Evolutionary conservation across 2,113 vertebrate genomes (phyloP), one percentile per base, ranked within the genome.

Genomic region (Pachyramphus minor): DNA sequence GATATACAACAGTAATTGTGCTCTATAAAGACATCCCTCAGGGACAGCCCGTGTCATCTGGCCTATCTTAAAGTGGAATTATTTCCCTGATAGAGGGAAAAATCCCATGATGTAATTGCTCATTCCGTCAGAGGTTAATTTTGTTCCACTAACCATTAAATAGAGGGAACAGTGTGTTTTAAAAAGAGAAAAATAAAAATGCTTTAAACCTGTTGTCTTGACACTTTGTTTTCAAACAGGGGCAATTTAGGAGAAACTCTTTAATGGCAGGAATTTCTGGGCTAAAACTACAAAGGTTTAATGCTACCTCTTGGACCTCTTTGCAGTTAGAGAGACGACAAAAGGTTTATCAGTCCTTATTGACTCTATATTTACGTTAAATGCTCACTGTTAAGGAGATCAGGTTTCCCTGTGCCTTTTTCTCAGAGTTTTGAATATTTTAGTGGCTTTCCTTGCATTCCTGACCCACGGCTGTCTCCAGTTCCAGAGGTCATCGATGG

Each of bases 401-500:
- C 3, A 12, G 56, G 9, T 12, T 28, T 15, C 25, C 14, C 19
- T 2, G 4, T 47, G 20, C 58, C 33, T 35, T 42, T 47, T 18
- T 8, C 50, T 83, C 30, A 31, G 67, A 27, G 23, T 8, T 27
- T 60, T 31, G 31, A 18, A 6, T 1, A 8, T 39, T 49, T 1
- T 5, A 4, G 24, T 23, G 24, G 35, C 3, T 75, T 35, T 85
- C 5, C 3, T 8, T 58, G 28, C 44, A 0, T 9, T 37, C 55
- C 69, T 87, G 62, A 93, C 37, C 37, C 17, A 4, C 17, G 22
- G 5, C 37, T 96, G 37, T 89, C 85, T 96, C 96, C 77, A 99
- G 99, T 99, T 84, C 99, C 99, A 23, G 99, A 99, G 81, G 56
- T 99, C 92, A 98, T 99, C 18, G 98, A 98, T 5, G 99, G 99